These are phyloP conservation scores for Reticulitermes speratus DNA, from an alignment of 1,140 invertebrate genomes.

Conservation along the genomic window DNA sequence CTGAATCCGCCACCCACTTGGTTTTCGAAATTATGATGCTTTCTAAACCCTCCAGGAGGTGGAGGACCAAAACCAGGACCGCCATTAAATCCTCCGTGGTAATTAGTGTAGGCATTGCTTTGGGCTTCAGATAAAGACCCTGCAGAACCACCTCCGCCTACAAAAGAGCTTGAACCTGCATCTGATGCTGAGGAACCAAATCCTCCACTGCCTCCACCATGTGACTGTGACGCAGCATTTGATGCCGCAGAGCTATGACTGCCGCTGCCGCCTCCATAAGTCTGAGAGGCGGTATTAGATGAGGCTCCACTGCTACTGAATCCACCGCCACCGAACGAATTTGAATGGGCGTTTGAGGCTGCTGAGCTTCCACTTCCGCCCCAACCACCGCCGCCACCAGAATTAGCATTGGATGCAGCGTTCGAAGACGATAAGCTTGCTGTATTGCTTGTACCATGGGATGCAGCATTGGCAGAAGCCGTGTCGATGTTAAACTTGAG, in stretches of 20 bases:
- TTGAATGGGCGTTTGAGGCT: not conserved
- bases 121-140: not conserved
- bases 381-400: not conserved
- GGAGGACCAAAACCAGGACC: not conserved
- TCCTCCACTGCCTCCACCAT: no score
- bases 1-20: not conserved
- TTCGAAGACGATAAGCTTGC: not conserved
- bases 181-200: not conserved
- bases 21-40: not conserved
- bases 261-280: not conserved
- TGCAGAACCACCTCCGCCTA: not conserved
- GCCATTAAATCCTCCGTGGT: not conserved
- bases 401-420: not conserved
- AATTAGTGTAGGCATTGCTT: not conserved
- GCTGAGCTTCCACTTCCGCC: not conserved
- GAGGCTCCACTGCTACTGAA: not conserved
- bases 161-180: not conserved
- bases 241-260: no score
- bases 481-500: not conserved
- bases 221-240: no score
- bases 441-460: not conserved
- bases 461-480: not conserved
- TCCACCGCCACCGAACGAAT: not conserved
- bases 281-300: not conserved
- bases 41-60: not conserved